These are phyloP conservation scores for Tetragonula carbonaria DNA, from an alignment of 2,888 invertebrate genomes.

Conservation along the genomic window DNA sequence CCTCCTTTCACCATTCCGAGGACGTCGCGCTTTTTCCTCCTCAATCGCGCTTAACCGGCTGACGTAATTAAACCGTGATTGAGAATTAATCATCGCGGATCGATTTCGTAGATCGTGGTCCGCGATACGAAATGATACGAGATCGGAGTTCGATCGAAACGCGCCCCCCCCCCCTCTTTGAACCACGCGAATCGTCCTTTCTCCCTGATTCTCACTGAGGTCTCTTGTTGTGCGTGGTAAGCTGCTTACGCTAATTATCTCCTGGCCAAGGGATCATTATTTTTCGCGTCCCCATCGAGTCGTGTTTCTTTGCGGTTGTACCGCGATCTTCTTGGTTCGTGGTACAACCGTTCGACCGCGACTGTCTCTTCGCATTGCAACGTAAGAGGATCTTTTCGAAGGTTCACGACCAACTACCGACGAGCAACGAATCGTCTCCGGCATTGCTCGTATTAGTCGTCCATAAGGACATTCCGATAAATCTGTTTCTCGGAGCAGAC, in stretches of 20 bases:
- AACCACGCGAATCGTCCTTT: slow-evolving; percentile 52
- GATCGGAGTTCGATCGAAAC: slow-evolving; percentile 39
- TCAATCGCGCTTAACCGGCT: slow-evolving; percentile 74
- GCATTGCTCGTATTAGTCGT: background rate
- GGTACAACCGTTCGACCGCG: background rate
- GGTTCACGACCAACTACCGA: background rate
- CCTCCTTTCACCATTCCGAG: slow-evolving; percentile 25
- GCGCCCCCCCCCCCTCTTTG: slow-evolving; percentile 63
- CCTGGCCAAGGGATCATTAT: slow-evolving; percentile 66
- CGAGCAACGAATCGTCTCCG: too few species aligned
- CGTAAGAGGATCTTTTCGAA: slow-evolving; percentile 50
- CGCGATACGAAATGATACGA: slow-evolving; percentile 39
- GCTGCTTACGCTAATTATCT: slow-evolving; percentile 81
- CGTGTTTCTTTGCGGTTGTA: slow-evolving; percentile 14
- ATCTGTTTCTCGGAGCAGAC: background rate
- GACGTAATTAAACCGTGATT: slow-evolving; percentile 80
- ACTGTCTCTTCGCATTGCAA: background rate
- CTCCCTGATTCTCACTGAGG: too few species aligned
- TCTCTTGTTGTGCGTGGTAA: slow-evolving; percentile 56
- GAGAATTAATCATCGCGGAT: slow-evolving; percentile 80
- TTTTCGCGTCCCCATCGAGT: slow-evolving; percentile 50
- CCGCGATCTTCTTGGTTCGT: background rate
- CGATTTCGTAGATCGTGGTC: slow-evolving; percentile 66
- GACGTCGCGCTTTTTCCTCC: slow-evolving; percentile 58
- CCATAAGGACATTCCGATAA: background rate